Base-by-base conservation (phyloP, 1,140 invertebrate genomes). In the Popillia japonica region DNA sequence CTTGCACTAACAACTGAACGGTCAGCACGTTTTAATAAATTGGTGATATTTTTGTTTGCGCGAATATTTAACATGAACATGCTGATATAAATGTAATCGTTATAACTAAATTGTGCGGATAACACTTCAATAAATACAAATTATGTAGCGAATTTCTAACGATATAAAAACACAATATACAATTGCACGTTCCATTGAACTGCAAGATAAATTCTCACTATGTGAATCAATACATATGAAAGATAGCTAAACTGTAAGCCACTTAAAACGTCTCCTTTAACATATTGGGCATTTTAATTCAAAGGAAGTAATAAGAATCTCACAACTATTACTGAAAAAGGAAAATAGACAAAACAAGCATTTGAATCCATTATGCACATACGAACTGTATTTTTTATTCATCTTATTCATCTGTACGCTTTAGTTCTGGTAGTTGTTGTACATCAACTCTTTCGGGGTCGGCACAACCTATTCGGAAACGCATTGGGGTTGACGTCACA, bases 401-500 rank as follows among this genome's bases (percentile, higher is more conserved):
- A 2, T 20, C 11, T 20, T 14, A 20, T 34, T 41, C 40, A 34
- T 40, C 14, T n/a, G 34, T 74, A 74, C 40, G 72, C 6, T 74
- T 74, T 68, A 68, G 61, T 68, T 22, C 22, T 68, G 20, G 61
- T 68, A 55, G 48, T 55, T 55, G 48, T 55, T 55, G 48, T 55
- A 68, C 61, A 68, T 68, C 61, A 68, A 68, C 61, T 68, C 61
- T 68, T 68, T 68, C 61, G 61, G 61, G 61, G 61, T 68, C 61
- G 61, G 61, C 61, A 68, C 72, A 74, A 74, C 72, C 72, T 74
- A 41, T 74, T 40, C 40, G 34, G 41, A 74, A 74, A 76, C 75
- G 41, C 75, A 76, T 76, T 76, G 75, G 23, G 22, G 41, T 27
- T 82, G 81, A 84, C 83, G 83, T 84, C 82, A 84, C 80, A 77